phyloP scores from a whole-genome alignment of 2,113 vertebrate species.

The Thunnus maccoyii region DNA sequence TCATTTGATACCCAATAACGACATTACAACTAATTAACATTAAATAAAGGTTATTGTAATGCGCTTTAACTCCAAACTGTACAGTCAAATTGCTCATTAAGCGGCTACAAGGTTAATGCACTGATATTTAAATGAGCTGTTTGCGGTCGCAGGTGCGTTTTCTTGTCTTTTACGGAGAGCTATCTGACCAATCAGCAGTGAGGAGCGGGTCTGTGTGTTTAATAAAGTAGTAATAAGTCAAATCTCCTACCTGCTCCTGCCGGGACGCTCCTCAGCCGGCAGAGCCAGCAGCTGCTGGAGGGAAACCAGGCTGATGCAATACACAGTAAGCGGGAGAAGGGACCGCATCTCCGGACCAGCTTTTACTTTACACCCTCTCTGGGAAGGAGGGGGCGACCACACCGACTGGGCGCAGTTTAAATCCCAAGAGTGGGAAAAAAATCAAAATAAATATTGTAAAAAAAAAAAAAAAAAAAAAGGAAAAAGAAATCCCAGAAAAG shows the following conservation, averaged over 20 bases:
- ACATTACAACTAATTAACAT: background rate
- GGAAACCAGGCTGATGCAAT: constrained; percentile 86
- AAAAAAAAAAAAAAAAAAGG: background rate
- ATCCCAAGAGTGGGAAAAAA: constrained; percentile 29
- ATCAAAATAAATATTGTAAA: background rate
- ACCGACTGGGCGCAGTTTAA: constrained; percentile 40
- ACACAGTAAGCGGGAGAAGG: constrained; percentile 77
- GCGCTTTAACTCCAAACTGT: background rate
- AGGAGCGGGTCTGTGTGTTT: background rate
- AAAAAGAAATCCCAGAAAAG: background rate
- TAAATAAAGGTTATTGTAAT: accelerated
- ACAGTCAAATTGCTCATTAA: background rate
- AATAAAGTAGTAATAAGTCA: background rate
- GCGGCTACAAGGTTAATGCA: background rate
- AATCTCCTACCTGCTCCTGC: constrained; percentile 76
- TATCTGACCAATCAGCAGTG: constrained; percentile 22
- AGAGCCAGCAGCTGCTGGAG: constrained; percentile 76
- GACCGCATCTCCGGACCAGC: constrained; percentile 78
- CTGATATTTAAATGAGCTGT: background rate
- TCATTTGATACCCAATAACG: background rate
- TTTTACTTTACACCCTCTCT: constrained; percentile 51
- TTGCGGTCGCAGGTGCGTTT: background rate
- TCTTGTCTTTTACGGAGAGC: background rate
- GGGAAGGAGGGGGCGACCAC: constrained; percentile 53
- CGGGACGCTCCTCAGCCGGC: constrained; percentile 59